Base-by-base conservation (phyloP, 2,113 vertebrate genomes). In the Melospiza melodia region DNA sequence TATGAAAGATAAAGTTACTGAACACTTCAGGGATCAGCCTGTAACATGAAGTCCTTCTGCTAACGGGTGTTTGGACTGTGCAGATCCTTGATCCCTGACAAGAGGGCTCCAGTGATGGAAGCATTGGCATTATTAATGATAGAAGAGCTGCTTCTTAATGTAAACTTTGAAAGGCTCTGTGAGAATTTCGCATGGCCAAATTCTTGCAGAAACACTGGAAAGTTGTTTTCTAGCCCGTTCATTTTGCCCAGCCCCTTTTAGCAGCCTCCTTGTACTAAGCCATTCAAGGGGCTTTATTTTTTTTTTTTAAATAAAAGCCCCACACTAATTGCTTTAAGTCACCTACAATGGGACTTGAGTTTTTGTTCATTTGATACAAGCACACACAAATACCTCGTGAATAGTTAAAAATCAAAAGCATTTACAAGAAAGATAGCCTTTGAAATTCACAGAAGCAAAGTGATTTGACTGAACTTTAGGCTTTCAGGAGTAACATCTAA, bases 401-500 rank as follows among this genome's bases (percentile, higher is more conserved):
- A 71, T 1, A 84, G 28, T 48, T 54, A 71, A 69, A 62, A 66
- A 84, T 33, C 13, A 81, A 65, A 88, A 88, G 37, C 65, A 63
- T 71, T 84, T 74, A 71, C 37, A 94, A 90, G 74, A 84, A 95
- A 96, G 52, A 74, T 58, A 92, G 3, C 74, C 57, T 94, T 91
- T 87, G 59, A 89, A 90, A 97, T 85, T 90, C 90, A 95, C 74
- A 97, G 93, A 91, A 95, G 92, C 43, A 93, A 87, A 72, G 18
- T 66, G 62, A 96, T 94, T 93, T 96, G 68, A 94, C 61, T 33
- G 91, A 97, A 97, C 94, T 97, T 84, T 6, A 78, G n/a, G 83
- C 90, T 94, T 94, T 88, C 72, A 94, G 83, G 84, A 95, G 59
- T 66, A 92, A 73, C 57, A 54, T 88, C 90, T 97, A 96, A 89